phyloP scores from a whole-genome alignment of 1,140 invertebrate species.

The Drosophila biarmipes region DNA sequence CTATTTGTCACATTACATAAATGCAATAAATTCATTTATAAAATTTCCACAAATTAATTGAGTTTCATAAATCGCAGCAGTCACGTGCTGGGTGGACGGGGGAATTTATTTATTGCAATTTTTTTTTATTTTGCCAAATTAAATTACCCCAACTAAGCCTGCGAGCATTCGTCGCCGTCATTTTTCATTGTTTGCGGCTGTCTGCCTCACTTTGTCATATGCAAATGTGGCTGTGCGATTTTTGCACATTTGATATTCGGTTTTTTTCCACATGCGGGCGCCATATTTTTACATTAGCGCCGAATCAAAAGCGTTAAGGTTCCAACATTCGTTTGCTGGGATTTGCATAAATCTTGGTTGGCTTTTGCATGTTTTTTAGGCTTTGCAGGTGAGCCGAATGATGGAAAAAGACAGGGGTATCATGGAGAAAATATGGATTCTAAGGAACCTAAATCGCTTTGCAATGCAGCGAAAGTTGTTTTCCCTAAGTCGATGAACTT shows the following conservation, averaged over 20 bases:
- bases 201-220: conserved; percentile 76
- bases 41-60: conserved; percentile 62
- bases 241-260: conserved; percentile 75
- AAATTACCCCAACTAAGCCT: conserved; percentile 56
- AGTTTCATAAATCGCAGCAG: conserved; percentile 70
- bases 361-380: conserved; percentile 22
- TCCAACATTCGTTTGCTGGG: conserved; percentile 30
- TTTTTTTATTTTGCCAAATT: conserved; percentile 58
- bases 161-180: conserved; percentile 55
- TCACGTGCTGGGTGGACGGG: conserved; percentile 51
- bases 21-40: conserved; percentile 55
- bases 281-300: conserved; percentile 74
- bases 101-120: conserved; percentile 32
- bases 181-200: conserved; percentile 83
- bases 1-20: conserved; percentile 35
- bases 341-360: conserved; percentile 77
- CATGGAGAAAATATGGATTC: background rate
- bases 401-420: conserved; percentile 2
- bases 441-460: background rate
- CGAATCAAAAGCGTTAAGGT: conserved; percentile 63
- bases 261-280: conserved; percentile 61
- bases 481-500: background rate
- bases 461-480: background rate
- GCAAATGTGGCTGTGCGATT: conserved; percentile 46
- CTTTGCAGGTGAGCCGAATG: background rate